phyloP scores from a whole-genome alignment of 2,797 vertebrate species.

The Catharus ustulatus region DNA sequence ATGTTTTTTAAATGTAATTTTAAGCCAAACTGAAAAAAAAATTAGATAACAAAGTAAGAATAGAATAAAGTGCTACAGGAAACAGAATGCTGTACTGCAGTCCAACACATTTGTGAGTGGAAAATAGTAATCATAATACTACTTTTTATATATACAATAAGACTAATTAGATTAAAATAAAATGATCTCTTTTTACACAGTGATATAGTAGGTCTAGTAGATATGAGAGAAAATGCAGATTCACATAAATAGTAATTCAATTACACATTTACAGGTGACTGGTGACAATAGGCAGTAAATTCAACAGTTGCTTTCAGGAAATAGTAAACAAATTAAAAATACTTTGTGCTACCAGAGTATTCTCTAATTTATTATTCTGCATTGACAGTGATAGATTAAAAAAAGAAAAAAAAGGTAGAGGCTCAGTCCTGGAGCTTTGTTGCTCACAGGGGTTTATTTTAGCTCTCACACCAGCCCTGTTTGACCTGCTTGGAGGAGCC shows the following conservation, averaged over 20 bases:
- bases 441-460: neutral
- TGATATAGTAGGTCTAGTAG: neutral
- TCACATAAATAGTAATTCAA: neutral
- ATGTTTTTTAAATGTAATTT: neutral
- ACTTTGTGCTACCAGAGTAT: neutral
- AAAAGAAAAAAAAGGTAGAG: neutral
- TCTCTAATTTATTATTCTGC: neutral
- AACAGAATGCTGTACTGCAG: neutral
- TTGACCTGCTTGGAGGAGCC: neutral
- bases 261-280: neutral
- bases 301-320: neutral
- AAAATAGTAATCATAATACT: neutral
- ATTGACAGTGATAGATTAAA: neutral
- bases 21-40: neutral
- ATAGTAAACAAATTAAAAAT: neutral
- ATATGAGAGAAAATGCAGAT: neutral
- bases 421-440: neutral
- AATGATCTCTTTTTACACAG: slow-evolving; percentile 22
- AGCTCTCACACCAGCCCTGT: neutral
- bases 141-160: neutral
- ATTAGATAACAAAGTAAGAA: neutral
- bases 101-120: neutral
- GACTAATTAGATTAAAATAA: slow-evolving; percentile 35
- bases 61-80: neutral
- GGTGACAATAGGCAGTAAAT: neutral